Evolutionary conservation across 2,888 invertebrate species (phyloP).

Genomic region (Morpho achilles): DNA sequence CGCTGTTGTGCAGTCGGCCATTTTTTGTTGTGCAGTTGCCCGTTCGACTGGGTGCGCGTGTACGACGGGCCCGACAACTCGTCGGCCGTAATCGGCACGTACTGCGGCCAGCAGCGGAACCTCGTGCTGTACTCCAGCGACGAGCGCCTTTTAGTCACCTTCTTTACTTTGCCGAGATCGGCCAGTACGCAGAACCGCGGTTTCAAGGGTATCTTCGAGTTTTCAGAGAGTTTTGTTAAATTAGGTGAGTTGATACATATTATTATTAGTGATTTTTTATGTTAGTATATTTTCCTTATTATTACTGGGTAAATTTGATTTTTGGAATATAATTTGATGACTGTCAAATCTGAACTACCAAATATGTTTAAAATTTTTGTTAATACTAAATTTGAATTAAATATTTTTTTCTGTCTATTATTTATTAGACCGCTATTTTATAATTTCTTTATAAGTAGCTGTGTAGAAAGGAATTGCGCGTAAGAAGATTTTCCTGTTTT

Average conservation of each 20-base stretch:
- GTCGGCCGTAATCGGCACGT: slow-evolving; percentile 95
- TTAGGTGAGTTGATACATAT: slow-evolving; percentile 83
- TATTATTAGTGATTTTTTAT: background rate
- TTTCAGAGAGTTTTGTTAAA: slow-evolving; percentile 98
- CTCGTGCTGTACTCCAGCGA: slow-evolving; percentile 97
- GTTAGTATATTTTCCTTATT: background rate
- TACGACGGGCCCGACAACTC: slow-evolving; percentile 95
- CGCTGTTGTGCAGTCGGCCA: no score
- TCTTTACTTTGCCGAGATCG: slow-evolving; percentile 93
- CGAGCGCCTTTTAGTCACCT: slow-evolving; percentile 93
- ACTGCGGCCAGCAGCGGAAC: slow-evolving; percentile 98
- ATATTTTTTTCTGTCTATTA: no score
- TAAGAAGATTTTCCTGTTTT: no score
- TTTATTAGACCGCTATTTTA: no score
- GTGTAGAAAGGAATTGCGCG: no score
- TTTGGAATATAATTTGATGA: no score
- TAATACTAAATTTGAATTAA: no score
- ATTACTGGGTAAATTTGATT: background rate
- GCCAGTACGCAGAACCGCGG: slow-evolving; percentile 98
- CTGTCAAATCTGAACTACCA: no score
- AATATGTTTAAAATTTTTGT: no score
- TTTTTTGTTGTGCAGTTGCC: slow-evolving; percentile 82
- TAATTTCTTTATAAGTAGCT: no score
- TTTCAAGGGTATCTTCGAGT: slow-evolving; percentile 99
- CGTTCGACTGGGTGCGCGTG: slow-evolving; percentile 98